Evolutionary conservation across 2,113 vertebrate species (phyloP).

Genomic region (Thryonomys swinderianus): DNA sequence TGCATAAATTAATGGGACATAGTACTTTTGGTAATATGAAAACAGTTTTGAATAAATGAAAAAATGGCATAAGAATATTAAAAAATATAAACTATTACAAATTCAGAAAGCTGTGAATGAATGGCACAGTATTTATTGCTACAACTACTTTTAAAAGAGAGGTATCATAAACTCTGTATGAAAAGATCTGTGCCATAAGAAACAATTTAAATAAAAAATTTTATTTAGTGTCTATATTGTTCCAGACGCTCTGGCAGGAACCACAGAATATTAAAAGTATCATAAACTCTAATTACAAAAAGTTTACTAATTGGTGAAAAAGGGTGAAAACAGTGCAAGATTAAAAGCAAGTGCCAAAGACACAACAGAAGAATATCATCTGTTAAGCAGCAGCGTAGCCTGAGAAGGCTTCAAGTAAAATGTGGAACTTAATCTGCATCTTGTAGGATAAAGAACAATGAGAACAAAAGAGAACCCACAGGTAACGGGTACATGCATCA

Average conservation of each 20-base stretch:
- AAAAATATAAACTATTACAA: neutral
- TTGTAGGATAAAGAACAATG: neutral
- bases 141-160: constrained; percentile 37
- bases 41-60: neutral
- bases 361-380: neutral
- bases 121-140: neutral
- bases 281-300: constrained; percentile 25
- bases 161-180: neutral
- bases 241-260: neutral
- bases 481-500: neutral
- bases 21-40: constrained; percentile 23
- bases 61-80: neutral
- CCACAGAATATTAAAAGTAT: neutral
- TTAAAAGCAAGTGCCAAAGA: neutral
- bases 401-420: neutral
- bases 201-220: neutral
- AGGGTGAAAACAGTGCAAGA: neutral
- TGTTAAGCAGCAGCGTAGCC: neutral
- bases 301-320: neutral
- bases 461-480: neutral
- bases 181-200: neutral
- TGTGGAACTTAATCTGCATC: neutral
- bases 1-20: constrained; percentile 12
- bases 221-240: neutral
- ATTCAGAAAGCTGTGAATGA: constrained; percentile 6